Conservation (phyloP, 2,113 vertebrate genomes). For the Calcarius ornatus region DNA sequence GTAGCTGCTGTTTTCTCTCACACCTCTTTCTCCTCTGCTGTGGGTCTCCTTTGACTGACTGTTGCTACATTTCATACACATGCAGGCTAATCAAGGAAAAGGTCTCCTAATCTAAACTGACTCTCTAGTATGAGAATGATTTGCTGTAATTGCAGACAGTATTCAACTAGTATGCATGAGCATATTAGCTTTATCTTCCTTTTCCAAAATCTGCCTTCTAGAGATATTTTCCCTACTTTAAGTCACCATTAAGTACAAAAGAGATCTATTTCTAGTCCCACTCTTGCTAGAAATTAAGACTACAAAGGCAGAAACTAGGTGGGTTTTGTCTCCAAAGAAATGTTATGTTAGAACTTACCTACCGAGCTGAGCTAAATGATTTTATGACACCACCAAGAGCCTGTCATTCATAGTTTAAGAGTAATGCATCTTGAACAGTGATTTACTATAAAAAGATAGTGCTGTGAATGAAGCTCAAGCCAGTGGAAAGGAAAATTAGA, state of each 20-base stretch:
- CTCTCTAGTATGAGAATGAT: background rate
- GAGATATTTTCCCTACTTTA: background rate
- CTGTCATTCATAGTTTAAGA: background rate
- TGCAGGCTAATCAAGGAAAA: background rate
- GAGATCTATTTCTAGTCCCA: background rate
- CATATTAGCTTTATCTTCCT: background rate
- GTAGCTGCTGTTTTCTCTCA: background rate
- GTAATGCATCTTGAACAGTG: background rate
- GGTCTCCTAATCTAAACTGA: background rate
- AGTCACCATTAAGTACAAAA: background rate
- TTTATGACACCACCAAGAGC: background rate
- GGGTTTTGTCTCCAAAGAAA: background rate
- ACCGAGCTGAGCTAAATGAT: background rate
- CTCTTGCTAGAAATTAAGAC: background rate
- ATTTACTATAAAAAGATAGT: background rate
- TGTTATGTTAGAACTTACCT: background rate
- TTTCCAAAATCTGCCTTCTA: background rate
- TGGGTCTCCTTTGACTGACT: background rate
- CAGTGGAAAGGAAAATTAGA: background rate
- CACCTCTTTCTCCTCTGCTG: background rate
- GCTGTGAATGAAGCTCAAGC: background rate
- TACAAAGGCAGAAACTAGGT: background rate
- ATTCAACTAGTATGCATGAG: background rate
- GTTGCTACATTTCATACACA: background rate
- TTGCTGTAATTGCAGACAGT: background rate